Conservation (phyloP, 2,888 invertebrate species). For the Nemapogon koenigi region DNA sequence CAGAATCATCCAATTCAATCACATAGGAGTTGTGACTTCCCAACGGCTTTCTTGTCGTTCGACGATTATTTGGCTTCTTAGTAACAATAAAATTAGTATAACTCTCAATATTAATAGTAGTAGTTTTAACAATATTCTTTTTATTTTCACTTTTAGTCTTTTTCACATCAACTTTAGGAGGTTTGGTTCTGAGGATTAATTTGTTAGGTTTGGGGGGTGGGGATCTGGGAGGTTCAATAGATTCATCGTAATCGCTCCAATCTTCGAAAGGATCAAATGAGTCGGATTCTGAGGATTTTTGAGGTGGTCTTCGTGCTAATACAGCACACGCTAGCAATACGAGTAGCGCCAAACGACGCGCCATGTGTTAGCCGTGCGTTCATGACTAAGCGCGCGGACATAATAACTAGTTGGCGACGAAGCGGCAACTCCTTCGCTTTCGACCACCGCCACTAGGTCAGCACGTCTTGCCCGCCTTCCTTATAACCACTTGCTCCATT, state of each 20-base stretch:
- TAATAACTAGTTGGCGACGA: slow-evolving; percentile 31
- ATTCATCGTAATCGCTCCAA: slow-evolving; percentile 20
- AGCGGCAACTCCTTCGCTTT: slow-evolving; percentile 37
- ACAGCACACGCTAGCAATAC: slow-evolving; percentile 42
- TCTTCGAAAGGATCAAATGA: slow-evolving; percentile 19
- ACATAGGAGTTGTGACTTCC: no score
- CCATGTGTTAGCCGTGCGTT: slow-evolving; percentile 57
- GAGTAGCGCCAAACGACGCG: slow-evolving; percentile 61
- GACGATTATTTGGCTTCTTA: slow-evolving; percentile 22
- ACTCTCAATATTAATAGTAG: slow-evolving; percentile 52
- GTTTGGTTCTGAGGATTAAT: slow-evolving; percentile 40
- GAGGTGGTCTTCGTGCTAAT: slow-evolving; percentile 25
- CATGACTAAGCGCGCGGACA: slow-evolving; percentile 62
- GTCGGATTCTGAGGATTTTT: slow-evolving; percentile 26
- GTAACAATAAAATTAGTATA: slow-evolving; percentile 54
- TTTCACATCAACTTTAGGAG: slow-evolving; percentile 41
- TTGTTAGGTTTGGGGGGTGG: slow-evolving; percentile 29
- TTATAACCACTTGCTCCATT: no score
- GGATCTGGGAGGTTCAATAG: slow-evolving; percentile 44
- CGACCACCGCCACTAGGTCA: slow-evolving; percentile 51
- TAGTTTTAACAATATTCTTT: slow-evolving; percentile 42
- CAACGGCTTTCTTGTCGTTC: neutral
- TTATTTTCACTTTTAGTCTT: slow-evolving; percentile 32
- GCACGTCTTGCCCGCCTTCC: slow-evolving; percentile 20
- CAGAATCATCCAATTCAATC: slow-evolving; percentile 1